Evolutionary conservation across 1,140 invertebrate species (phyloP).

Genomic region (Neodiprion virginianus): DNA sequence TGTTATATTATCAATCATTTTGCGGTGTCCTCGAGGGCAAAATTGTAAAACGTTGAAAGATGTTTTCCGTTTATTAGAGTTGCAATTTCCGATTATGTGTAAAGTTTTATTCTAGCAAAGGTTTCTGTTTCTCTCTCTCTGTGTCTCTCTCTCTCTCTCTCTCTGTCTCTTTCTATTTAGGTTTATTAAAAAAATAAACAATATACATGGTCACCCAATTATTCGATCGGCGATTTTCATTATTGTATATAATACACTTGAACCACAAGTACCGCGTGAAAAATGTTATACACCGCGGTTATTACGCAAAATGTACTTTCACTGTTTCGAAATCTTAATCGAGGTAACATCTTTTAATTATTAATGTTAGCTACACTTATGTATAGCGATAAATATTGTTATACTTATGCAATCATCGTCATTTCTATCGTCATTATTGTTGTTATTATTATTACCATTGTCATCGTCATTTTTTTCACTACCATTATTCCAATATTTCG

Average conservation of each 20-base stretch:
- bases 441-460: neutral
- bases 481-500: neutral
- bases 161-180: constrained; percentile 15
- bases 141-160: neutral
- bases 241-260: no score
- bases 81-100: no score
- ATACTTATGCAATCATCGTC: constrained; percentile 3
- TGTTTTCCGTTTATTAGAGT: no score
- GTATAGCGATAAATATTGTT: constrained; percentile 9
- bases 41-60: no score
- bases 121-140: neutral
- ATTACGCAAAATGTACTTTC: no score
- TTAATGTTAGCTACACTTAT: no score
- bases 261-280: constrained; percentile 23
- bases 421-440: no score
- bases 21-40: no score
- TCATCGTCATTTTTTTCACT: neutral
- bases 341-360: no score
- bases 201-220: constrained; percentile 25
- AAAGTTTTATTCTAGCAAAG: no score
- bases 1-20: neutral
- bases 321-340: no score
- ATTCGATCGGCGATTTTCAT: constrained; percentile 16
- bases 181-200: constrained; percentile 18
- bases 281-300: no score